Evolutionary conservation across 2,888 invertebrate genomes (phyloP).

Genomic region (Molorchus minor): DNA sequence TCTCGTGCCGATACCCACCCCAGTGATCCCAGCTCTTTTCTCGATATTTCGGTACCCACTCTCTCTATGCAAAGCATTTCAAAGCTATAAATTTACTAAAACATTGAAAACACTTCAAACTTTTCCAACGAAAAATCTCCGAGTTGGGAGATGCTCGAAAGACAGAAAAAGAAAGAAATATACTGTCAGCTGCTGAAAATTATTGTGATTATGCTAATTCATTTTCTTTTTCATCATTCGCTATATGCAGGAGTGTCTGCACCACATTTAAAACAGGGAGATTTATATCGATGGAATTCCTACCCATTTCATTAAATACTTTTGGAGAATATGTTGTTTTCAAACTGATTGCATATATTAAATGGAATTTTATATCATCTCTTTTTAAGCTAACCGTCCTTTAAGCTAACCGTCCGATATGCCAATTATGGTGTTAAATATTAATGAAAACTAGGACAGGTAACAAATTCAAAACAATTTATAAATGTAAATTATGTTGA

Average conservation of each 20-base stretch:
- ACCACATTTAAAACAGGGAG: slow-evolving; percentile 39
- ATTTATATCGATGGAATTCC: slow-evolving; percentile 35
- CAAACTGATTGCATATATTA: not conserved
- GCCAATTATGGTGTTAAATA: not conserved
- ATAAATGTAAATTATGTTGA: no score
- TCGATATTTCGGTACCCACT: slow-evolving; percentile 39
- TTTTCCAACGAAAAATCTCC: slow-evolving; percentile 57
- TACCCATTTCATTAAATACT: slow-evolving; percentile 17
- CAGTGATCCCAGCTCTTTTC: slow-evolving; percentile 44
- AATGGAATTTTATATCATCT: not conserved
- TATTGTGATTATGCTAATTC: slow-evolving; percentile 73
- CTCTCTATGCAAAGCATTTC: slow-evolving; percentile 63
- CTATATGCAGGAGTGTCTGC: slow-evolving; percentile 43
- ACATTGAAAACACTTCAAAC: slow-evolving; percentile 63
- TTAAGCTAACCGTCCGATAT: not conserved
- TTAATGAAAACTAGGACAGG: not conserved
- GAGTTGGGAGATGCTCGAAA: slow-evolving; percentile 40
- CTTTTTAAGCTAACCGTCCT: not conserved
- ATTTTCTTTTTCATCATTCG: slow-evolving; percentile 57
- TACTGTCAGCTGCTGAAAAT: slow-evolving; percentile 71
- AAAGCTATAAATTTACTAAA: slow-evolving; percentile 62
- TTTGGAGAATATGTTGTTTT: slow-evolving; percentile 11
- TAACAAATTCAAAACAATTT: no score
- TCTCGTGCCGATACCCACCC: slow-evolving; percentile 51
- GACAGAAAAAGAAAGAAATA: slow-evolving; percentile 65